These are phyloP conservation scores for Pachycephus smyrnensis DNA, from an alignment of 2,888 invertebrate species.

Conservation along the genomic window DNA sequence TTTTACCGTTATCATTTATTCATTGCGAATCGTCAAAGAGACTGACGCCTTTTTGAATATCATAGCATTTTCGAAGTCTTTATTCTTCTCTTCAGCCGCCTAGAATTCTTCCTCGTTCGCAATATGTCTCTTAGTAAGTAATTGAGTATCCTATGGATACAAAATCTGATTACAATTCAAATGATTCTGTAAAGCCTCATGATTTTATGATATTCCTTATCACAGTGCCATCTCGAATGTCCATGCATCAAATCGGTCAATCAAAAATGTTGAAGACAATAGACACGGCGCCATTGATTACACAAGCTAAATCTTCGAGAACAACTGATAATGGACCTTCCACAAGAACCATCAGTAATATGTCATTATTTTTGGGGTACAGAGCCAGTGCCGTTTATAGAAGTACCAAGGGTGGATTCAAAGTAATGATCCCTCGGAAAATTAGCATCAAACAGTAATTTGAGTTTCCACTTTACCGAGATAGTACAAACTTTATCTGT, in stretches of 20 bases:
- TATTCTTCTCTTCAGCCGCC: not conserved
- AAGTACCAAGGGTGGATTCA: conserved; percentile 14
- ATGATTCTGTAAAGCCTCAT: not conserved
- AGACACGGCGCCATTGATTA: not conserved
- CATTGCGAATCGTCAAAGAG: not conserved
- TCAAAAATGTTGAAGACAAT: not conserved
- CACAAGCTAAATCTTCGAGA: not conserved
- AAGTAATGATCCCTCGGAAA: not conserved
- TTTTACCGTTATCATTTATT: not conserved
- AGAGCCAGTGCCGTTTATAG: conserved; percentile 6
- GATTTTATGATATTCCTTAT: not conserved
- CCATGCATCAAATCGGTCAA: not conserved
- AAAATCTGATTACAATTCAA: not conserved
- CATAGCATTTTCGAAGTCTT: not conserved
- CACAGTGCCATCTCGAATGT: not conserved
- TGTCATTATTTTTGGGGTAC: not conserved
- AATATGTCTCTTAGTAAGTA: not conserved
- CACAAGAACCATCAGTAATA: not conserved
- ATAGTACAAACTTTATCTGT: too few relatives aligned
- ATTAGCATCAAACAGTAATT: not conserved
- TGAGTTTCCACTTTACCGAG: not conserved
- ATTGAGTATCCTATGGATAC: not conserved
- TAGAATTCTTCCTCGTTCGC: not conserved
- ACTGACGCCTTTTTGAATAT: not conserved
- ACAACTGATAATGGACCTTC: not conserved